Evolutionary conservation across 1,140 invertebrate species (phyloP).

Genomic region (Camponotus floridanus): DNA sequence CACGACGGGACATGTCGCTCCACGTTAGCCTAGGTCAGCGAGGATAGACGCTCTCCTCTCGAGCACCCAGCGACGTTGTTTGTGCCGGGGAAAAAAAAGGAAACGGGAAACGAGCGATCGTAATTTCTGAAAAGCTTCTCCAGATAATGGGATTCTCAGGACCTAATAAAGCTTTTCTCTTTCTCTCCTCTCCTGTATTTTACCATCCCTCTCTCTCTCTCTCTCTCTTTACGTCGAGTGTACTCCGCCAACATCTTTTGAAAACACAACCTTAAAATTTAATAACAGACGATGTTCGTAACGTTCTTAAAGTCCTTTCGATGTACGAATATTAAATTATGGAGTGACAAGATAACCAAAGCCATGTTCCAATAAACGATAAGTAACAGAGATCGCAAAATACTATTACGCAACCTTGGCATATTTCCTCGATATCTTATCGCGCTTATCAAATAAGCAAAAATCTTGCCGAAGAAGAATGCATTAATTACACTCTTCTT

Average conservation of each 20-base stretch:
- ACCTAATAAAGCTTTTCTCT: constrained; percentile 62
- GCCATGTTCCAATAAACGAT: not conserved
- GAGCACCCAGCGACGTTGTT: constrained; percentile 42
- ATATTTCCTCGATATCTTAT: constrained; percentile 21
- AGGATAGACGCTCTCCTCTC: constrained; percentile 34
- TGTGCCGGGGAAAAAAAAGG: constrained; percentile 5
- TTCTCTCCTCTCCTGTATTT: constrained; percentile 17
- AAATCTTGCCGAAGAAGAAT: too few species aligned
- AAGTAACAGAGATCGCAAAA: constrained; percentile 5
- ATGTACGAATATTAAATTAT: not conserved
- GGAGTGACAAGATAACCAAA: not conserved
- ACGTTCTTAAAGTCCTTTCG: not conserved
- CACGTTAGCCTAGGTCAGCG: constrained; percentile 64
- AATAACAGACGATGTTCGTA: not conserved
- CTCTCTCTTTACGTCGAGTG: constrained; percentile 30
- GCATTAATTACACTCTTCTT: not conserved
- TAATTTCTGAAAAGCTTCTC: constrained; percentile 75
- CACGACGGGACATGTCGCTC: constrained; percentile 56
- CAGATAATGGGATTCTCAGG: constrained; percentile 73
- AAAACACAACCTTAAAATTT: constrained; percentile 30
- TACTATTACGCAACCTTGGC: not conserved
- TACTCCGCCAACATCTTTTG: constrained; percentile 33
- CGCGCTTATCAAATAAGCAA: not conserved
- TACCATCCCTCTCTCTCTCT: constrained; percentile 17
- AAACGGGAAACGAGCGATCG: constrained; percentile 5